Evolutionary conservation across 2,113 vertebrate genomes (phyloP), one percentile per base, ranked within the genome.

Genomic region (Perca fluviatilis): DNA sequence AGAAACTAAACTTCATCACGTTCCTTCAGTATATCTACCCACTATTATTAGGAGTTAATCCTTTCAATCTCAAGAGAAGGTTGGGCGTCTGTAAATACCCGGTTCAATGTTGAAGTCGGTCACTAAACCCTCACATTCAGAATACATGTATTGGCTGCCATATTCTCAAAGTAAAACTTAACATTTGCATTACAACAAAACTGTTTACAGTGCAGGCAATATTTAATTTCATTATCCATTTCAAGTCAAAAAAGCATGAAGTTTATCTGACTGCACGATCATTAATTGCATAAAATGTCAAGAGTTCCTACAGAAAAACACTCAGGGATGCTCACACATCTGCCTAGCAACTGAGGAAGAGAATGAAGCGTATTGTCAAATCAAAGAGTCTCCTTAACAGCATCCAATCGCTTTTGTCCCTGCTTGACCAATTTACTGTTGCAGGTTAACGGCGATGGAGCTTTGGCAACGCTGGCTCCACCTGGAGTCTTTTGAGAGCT

Each of bases 41-140:
- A 84, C 87, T 86, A 83, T 81, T 63, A 68, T 81, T 63, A 68
- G 4, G 47, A 79, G 47, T 76, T 85, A 74, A 89, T 85, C 70
- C 71, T 62, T 74, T 79, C 49, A 70, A 85, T 88, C 50, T 70
- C 19, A 10, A 71, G 62, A 54, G 27, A 90, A 80, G 68, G 68
- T 84, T 72, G 77, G 15, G 5, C 1, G 1, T 66, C 64, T 87
- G 82, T 78, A 86, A 89, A 91, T 90, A 83, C 46, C 66, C 13
- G 11, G 30, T 63, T 84, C 54, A 64, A 82, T 87, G 83, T 73
- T 54, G 54, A 77, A 83, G 80, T 60, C 21, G 2, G 30, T 74
- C 43, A 47, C 47, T 25, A 61, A 85, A 70, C n/a, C 65, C 76
- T 56, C 80, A 68, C 49, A 57, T 78, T 36, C 71, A 79, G 21